Base-by-base conservation (phyloP, 2,888 invertebrate species). In the Drosophila neotestacea region DNA sequence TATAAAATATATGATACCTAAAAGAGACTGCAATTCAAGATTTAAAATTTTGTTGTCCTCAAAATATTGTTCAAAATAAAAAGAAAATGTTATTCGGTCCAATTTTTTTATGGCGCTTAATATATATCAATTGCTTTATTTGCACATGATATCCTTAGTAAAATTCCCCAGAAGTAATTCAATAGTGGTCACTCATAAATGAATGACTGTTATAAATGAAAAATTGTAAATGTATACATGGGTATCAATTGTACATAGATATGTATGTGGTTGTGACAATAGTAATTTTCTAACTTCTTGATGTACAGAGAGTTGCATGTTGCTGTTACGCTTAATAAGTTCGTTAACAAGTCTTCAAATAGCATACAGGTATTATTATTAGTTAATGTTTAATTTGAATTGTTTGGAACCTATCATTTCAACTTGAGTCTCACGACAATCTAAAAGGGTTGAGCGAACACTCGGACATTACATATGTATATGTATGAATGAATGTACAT, bases 321-420 rank as follows among this genome's bases (percentile, higher is more conserved):
- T 32, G 52, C 52, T 63, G 71, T 47, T 69, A 75, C 76, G 74
- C 69, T 70, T 88, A 85, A 85, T 85, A 83, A 85, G 84, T 85
- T 85, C 88, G 85, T 85, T 85, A 85, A 83, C 88, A 88, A 88
- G 74, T 85, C 79, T 73, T 67, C 70, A 54, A 79, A 70, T 60
- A 46, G 39, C 46, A 41, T 6, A 72, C 13, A 56, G 9, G 55
- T 63, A 60, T 73, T 60, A 52, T 77, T 77, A 68, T 60, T 58
- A 63, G 54, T 60, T 75, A 32, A 64, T 52, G 58, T 77, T 68
- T 48, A 77, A 63, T 77, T 77, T 58, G 28, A 54, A 75, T 52
- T 48, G 63, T 46, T 22, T 22, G 32, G 27, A 77, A 77, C 73
- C 77, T 73, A 62, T 67, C 38, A 75, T 75, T 75, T 72, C 11